Evolutionary conservation across 2,888 invertebrate genomes (phyloP), one percentile per base, ranked within the genome.

Genomic region (Caradrina clavipalpis): DNA sequence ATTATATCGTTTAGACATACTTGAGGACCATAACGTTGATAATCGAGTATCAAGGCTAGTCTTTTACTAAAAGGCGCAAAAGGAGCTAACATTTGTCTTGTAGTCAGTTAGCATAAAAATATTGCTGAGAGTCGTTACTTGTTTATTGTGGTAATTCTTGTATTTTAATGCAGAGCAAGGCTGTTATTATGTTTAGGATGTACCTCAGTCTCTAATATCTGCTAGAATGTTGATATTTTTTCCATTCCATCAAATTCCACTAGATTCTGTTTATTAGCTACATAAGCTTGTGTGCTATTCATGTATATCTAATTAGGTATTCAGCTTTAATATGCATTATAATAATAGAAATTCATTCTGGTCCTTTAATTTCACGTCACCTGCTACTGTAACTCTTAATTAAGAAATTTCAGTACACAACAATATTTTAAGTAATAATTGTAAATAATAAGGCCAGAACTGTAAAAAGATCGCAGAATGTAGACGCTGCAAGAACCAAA

Each of bases 381-480:
- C 11, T 35, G 22, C 11, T 15, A 22, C 7, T 66, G 39, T 13
- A 8, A 13, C 39, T 35, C 8, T 10, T 17, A 26, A 26, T 26
- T 26, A 3, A 26, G 5, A 47, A 26, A 35, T 35, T n/a, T n/a
- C n/a, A 49, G 22, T 26, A 0, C 13, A 39, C 54, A 35, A 17
- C 7, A 59, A 49, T 54, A 31, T 21, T 42, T n/a, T 2, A 5
- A 1, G 1, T 39, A 60, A 22, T 57, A 13, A n/a, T 49, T 69
- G n/a, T 51, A 51, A 63, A 31, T 59, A 42, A 39, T 17, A 42
- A 26, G 11, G 22, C 49, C 15, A 53, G 13, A 45, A 72, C 19
- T 45, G 5, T 59, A 53, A 35, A 26, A 47, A 58, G 19, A 67
- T 69, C 80, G 80, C n/a, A 67, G 35, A 68, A 55, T 54, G 39